Evolutionary conservation across 1,140 invertebrate species (phyloP).

Genomic region (Ceratosolen solmsi): DNA sequence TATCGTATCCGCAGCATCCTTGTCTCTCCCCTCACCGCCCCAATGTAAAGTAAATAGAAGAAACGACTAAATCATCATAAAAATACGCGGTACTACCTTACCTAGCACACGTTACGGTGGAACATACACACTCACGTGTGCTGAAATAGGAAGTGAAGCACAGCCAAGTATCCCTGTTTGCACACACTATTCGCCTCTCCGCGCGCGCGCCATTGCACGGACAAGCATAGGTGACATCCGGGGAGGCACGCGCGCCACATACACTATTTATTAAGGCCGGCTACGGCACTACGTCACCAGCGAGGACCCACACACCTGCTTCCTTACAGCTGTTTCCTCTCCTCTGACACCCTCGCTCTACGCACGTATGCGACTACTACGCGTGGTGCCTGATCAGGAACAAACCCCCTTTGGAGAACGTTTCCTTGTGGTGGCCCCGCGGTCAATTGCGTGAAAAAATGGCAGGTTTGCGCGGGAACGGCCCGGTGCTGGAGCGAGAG

Average conservation of each 20-base stretch:
- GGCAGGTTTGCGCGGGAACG: not conserved
- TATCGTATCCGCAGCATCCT: too few species aligned
- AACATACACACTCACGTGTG: too few species aligned
- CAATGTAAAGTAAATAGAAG: too few species aligned
- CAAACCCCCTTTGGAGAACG: not conserved
- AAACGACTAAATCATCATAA: too few species aligned
- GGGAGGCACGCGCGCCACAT: not conserved
- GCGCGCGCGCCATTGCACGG: too few species aligned
- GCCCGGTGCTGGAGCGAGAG: not conserved
- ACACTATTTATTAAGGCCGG: not conserved
- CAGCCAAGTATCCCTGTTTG: too few species aligned
- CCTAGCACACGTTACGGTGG: too few species aligned
- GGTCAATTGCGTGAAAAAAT: not conserved
- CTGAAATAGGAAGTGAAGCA: too few species aligned
- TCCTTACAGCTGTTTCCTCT: conserved; percentile 63
- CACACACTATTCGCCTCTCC: too few species aligned
- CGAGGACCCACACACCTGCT: conserved; percentile 55
- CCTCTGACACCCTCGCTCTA: conserved; percentile 1
- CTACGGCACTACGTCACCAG: conserved; percentile 20
- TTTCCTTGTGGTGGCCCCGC: not conserved
- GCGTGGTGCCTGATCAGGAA: not conserved
- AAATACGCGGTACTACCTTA: too few species aligned
- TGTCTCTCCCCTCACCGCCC: too few species aligned
- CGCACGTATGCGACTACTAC: not conserved
- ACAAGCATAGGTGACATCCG: not conserved